Percentiles rank a stretch among this genome's conserved stretches.
Conservation (phyloP, 92 coral and sea anemone genomes). For the Parazoanthus atlanticus region DNA sequence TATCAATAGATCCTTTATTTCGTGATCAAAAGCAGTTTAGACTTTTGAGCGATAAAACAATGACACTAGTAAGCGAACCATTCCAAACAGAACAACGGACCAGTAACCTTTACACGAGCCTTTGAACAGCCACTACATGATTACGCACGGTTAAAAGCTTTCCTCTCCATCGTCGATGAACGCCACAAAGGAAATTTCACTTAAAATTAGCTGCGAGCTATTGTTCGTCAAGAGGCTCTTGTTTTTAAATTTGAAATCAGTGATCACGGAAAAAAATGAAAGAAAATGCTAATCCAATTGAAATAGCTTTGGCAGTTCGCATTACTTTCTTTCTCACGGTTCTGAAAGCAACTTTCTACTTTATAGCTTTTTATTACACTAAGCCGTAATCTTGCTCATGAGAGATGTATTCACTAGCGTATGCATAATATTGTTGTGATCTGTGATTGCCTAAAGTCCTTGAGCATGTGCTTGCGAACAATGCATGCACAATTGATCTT, state of each 20-base stretch:
- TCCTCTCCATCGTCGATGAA: slow-evolving; percentile 26
- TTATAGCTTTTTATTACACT: slow-evolving; percentile 19
- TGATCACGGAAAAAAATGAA: slow-evolving; percentile 42
- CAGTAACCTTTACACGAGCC: slow-evolving; percentile 5
- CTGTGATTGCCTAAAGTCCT: slow-evolving; percentile 44
- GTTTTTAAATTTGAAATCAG: slow-evolving; percentile 18
- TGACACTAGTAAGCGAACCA: not conserved
- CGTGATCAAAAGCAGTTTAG: slow-evolving; percentile 41
- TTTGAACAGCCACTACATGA: slow-evolving; percentile 24
- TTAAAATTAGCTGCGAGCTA: slow-evolving; percentile 34
- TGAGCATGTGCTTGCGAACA: slow-evolving; percentile 44
- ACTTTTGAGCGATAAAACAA: slow-evolving; percentile 20
- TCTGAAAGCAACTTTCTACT: slow-evolving; percentile 25
- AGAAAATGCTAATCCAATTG: slow-evolving; percentile 42
- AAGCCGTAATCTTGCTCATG: slow-evolving; percentile 20
- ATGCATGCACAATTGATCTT: slow-evolving; percentile 33
- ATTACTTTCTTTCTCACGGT: slow-evolving; percentile 39
- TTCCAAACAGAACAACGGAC: slow-evolving; percentile 21
- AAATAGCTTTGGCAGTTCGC: slow-evolving; percentile 5
- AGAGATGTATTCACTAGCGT: not conserved
- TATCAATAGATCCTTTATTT: slow-evolving; percentile 37
- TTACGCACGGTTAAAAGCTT: slow-evolving; percentile 31
- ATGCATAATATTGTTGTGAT: not conserved
- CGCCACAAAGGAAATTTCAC: slow-evolving; percentile 36
- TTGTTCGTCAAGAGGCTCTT: slow-evolving; percentile 27